Percentiles rank a stretch among this genome's conserved stretches.
Evolutionary conservation across 2,888 invertebrate species (phyloP).

Genomic region (Spodoptera picta): DNA sequence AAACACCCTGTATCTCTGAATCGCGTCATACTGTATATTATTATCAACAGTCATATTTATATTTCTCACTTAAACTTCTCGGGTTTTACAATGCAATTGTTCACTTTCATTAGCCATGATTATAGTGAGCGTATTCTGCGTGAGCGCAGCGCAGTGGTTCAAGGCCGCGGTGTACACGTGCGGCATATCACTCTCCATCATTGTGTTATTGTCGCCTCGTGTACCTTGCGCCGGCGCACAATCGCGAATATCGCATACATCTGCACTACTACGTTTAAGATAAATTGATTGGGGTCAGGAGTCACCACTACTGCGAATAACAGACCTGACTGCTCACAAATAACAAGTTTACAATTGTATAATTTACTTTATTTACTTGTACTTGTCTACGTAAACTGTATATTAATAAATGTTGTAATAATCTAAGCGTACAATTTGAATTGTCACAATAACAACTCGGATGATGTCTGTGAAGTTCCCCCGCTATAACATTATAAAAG

Average conservation of each 20-base stretch:
- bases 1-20: not conserved
- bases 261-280: not conserved
- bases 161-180: conserved; percentile 43
- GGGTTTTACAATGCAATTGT: too few species aligned
- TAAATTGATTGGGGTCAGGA: not conserved
- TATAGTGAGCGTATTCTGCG: not conserved
- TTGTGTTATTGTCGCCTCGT: conserved; percentile 34
- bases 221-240: conserved; percentile 14
- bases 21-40: not conserved
- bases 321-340: too few species aligned
- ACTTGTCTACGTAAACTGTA: too few species aligned
- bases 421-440: conserved; percentile 36
- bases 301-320: not conserved
- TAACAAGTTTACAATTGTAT: too few species aligned
- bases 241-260: not conserved
- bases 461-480: conserved; percentile 26
- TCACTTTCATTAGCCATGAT: conserved; percentile 13
- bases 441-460: conserved; percentile 31
- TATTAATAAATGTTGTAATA: conserved; percentile 2
- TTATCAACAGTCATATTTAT: too few species aligned
- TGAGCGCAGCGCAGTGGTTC: conserved; percentile 21
- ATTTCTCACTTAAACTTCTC: too few species aligned
- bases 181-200: conserved; percentile 14
- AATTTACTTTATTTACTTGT: too few species aligned
- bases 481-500: conserved; percentile 38